Evolutionary conservation across 2,888 invertebrate species (phyloP), one percentile per base, ranked within the genome.

Genomic region (Apamea anceps): DNA sequence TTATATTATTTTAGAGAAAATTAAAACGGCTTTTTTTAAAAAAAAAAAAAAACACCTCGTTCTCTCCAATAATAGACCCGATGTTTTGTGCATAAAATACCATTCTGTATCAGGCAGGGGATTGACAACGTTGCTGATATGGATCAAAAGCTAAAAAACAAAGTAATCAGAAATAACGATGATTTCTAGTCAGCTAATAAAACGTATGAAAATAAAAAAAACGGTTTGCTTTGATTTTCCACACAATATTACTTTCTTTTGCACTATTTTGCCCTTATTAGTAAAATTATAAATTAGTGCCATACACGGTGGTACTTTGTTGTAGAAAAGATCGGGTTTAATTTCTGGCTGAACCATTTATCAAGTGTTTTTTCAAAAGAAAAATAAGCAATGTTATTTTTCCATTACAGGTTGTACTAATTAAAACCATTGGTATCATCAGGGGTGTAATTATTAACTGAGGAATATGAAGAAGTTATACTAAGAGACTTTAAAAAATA

Each of bases 401-500:
- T 51, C n/a, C 12, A 0, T 2, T 15, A 51, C 18, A 77, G 3
- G 6, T 37, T 75, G 42, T 57, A 21, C 1, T 18, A 7, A 42
- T 80, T 0, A 42, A 42, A 71, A 70, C 12, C 28, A 71, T 79
- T 18, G 6, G 25, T 48, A 71, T 80, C 28, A 4, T 71, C 12
- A 28, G 25, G 4, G 21, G 4, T 54, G 57, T 57, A n/a, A n/a
- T 12, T 79, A 37, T 45, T 12, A 32, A 2, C 57, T 37, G 28
- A 48, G 13, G 10, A 70, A 80, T 71, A 71, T 21, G 15, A 80
- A 62, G 25, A 80, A 71, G 32, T 32, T 32, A 1, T 21, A 51
- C 1, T 51, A 62, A 12, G 1, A n/a, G 25, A 51, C 0, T 0
- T 13, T 18, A 8, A 37, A 37, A 57, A 28, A 37, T 8, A 3